Conservation (phyloP, 2,113 vertebrate genomes). For the Apodemus speciosus region DNA sequence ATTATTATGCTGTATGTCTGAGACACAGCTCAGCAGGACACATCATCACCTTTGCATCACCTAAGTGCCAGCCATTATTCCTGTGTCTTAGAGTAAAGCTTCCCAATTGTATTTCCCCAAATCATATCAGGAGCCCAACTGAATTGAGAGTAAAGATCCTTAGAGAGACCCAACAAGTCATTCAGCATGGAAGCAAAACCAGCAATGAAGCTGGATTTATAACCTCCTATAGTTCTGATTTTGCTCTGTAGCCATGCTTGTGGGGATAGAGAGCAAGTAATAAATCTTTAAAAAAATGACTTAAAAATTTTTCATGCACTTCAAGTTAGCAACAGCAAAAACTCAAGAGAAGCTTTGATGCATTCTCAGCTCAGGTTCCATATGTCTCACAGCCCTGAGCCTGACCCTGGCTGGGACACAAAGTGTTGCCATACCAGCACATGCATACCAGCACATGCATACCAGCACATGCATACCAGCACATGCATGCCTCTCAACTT, state of each 20-base stretch:
- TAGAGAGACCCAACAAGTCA: neutral
- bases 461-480: rapidly evolving
- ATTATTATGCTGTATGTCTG: neutral
- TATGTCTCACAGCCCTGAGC: neutral
- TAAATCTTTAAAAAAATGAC: neutral
- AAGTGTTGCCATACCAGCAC: too few relatives aligned
- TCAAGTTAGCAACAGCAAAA: neutral
- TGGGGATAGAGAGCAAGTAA: neutral
- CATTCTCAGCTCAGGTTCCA: neutral
- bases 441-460: neutral
- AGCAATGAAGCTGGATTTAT: neutral
- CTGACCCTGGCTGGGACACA: neutral
- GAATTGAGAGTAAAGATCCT: neutral
- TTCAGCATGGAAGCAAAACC: neutral
- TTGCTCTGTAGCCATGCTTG: neutral
- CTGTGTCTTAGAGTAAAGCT: neutral
- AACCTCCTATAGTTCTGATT: neutral
- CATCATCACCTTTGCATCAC: too few relatives aligned
- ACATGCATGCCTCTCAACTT: neutral
- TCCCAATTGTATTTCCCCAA: neutral
- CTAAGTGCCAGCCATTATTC: rapidly evolving
- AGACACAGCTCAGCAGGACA: neutral
- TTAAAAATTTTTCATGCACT: neutral
- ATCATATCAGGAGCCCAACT: too few relatives aligned
- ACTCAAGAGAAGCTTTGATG: neutral